These are phyloP conservation scores for Selene dorsalis DNA, from an alignment of 2,797 vertebrate species.

Conservation along the genomic window DNA sequence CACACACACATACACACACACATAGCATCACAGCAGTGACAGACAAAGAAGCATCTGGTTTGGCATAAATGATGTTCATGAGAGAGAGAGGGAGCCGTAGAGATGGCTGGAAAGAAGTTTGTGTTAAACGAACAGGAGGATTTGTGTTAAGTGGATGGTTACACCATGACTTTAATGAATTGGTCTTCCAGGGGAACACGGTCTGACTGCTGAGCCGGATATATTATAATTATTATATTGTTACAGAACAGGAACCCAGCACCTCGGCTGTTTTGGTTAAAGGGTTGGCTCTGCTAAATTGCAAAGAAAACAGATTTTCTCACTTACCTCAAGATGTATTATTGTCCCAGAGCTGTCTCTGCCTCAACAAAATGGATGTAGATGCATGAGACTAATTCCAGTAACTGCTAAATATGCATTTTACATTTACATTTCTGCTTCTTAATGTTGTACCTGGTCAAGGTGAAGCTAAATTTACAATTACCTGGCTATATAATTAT, in stretches of 20 bases:
- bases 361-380: neutral
- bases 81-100: constrained; percentile 41
- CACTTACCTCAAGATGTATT: neutral
- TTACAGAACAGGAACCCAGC: constrained; percentile 34
- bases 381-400: neutral
- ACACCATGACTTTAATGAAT: constrained; percentile 46
- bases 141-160: constrained; percentile 45
- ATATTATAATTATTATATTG: constrained; percentile 48
- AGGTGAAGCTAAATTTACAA: too few species aligned
- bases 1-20: constrained; percentile 5
- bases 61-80: constrained; percentile 65
- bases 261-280: constrained; percentile 21
- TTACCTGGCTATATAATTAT: too few species aligned
- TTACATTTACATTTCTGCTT: too few species aligned
- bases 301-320: constrained; percentile 36
- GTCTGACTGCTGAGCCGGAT: constrained; percentile 26
- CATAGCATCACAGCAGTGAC: constrained; percentile 27
- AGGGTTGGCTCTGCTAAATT: constrained; percentile 23
- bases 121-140: constrained; percentile 45
- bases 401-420: neutral
- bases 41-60: constrained; percentile 70
- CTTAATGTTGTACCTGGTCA: too few species aligned
- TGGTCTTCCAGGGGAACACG: constrained; percentile 23
- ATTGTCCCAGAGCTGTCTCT: neutral
- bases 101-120: constrained; percentile 44